Percentiles rank a stretch among this genome's conserved stretches.
These are phyloP conservation scores for Carassius auratus DNA, from an alignment of 2,113 vertebrate genomes.

Conservation along the genomic window DNA sequence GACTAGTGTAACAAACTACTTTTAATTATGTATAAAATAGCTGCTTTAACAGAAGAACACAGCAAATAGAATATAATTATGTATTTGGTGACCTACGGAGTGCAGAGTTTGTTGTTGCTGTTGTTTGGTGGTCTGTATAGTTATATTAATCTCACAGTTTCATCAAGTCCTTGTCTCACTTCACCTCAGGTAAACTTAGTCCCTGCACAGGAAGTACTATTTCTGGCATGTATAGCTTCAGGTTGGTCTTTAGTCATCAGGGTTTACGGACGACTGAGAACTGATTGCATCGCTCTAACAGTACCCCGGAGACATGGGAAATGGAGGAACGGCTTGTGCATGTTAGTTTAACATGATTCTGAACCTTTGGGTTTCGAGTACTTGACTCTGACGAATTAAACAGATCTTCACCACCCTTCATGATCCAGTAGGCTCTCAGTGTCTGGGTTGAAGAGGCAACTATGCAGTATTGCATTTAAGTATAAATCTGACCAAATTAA, in stretches of 20 bases:
- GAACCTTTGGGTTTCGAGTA: slow-evolving; percentile 15
- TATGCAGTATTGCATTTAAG: not conserved
- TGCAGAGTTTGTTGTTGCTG: not conserved
- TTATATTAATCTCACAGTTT: not conserved
- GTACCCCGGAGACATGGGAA: slow-evolving; percentile 7
- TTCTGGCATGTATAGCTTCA: slow-evolving; percentile 13
- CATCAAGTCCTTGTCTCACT: not conserved
- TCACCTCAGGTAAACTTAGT: slow-evolving; percentile 18
- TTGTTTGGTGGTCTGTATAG: not conserved
- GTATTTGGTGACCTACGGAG: not conserved
- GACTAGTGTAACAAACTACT: not conserved
- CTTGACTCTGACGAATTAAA: slow-evolving; percentile 43
- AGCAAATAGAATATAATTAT: not conserved
- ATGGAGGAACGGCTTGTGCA: not conserved
- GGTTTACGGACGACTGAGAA: slow-evolving; percentile 5
- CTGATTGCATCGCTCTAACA: slow-evolving; percentile 27
- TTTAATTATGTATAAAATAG: not conserved
- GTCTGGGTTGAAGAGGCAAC: not conserved
- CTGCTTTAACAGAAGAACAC: not conserved
- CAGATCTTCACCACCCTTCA: slow-evolving; percentile 46
- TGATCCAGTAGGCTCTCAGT: not conserved
- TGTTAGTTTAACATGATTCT: slow-evolving; percentile 27
- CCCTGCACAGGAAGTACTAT: not conserved
- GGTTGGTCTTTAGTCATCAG: slow-evolving; percentile 19
- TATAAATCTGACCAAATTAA: not conserved